Percentiles rank a stretch among this genome's conserved stretches.
Evolutionary conservation across 2,113 vertebrate genomes (phyloP).

Genomic region (Desmodus rotundus): DNA sequence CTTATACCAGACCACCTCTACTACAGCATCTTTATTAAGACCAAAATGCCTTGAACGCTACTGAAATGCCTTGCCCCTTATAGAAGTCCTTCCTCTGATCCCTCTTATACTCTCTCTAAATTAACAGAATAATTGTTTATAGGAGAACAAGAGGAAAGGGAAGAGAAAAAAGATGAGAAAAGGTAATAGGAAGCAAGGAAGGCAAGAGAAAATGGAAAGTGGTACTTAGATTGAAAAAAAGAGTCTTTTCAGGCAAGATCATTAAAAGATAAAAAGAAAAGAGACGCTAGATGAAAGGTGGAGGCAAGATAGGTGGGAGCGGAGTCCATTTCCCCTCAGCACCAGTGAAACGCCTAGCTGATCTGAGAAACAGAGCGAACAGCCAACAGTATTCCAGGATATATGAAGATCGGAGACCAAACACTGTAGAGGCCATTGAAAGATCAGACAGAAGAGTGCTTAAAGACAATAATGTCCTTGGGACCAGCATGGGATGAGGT

Average conservation of each 20-base stretch:
- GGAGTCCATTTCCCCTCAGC: too few relatives aligned
- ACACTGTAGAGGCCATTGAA: too few relatives aligned
- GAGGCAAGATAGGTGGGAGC: too few relatives aligned
- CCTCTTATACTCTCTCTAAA: background rate
- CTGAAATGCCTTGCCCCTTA: background rate
- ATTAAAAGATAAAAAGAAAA: background rate
- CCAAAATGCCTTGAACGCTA: background rate
- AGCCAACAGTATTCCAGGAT: too few relatives aligned
- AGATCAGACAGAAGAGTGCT: too few relatives aligned
- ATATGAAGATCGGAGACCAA: too few relatives aligned
- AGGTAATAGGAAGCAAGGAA: background rate
- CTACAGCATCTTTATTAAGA: background rate
- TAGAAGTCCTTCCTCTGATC: background rate
- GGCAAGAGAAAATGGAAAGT: background rate
- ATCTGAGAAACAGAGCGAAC: too few relatives aligned
- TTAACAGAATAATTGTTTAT: constrained; percentile 1
- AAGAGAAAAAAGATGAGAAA: background rate
- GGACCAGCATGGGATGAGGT: too few relatives aligned
- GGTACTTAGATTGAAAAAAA: background rate
- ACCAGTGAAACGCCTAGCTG: too few relatives aligned
- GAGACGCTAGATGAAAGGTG: too few relatives aligned
- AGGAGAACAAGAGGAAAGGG: background rate
- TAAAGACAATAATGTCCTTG: too few relatives aligned
- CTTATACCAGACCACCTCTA: background rate
- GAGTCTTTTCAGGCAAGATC: background rate